Conservation (phyloP, 2,113 vertebrate genomes). For the Pampusana beccarii region DNA sequence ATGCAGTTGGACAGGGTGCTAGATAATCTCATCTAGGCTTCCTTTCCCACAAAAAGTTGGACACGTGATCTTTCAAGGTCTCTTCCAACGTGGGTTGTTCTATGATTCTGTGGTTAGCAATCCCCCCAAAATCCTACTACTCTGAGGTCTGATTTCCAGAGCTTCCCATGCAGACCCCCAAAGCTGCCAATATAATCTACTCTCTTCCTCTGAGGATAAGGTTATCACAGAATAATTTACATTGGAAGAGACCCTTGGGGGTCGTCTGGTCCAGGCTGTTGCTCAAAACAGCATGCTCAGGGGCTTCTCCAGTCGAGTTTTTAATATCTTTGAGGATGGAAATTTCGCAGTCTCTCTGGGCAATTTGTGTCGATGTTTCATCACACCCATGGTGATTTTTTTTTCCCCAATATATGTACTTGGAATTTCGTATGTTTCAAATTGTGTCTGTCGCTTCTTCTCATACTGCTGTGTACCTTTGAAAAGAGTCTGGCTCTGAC, state of each 20-base stretch:
- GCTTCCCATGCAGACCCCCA: neutral
- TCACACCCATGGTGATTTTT: neutral
- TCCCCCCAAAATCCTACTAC: neutral
- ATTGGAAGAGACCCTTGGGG: neutral
- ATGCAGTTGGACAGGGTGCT: neutral
- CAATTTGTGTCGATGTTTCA: neutral
- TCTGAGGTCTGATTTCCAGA: neutral
- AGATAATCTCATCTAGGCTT: neutral
- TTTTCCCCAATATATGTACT: neutral
- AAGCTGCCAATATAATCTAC: neutral
- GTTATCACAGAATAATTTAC: neutral
- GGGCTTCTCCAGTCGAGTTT: neutral
- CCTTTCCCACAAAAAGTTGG: neutral
- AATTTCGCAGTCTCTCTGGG: neutral
- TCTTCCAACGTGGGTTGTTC: neutral
- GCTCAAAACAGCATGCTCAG: neutral
- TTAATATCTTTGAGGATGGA: neutral
- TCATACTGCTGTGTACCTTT: rapidly evolving
- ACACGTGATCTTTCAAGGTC: neutral
- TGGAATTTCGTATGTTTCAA: neutral
- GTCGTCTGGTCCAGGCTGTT: neutral
- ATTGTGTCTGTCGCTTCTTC: neutral
- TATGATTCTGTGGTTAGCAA: neutral
- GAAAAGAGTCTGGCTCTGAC: neutral
- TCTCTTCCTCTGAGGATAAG: neutral